A percentile compares a stretch with the other conserved stretches of the same genome.
Evolutionary conservation across 2,888 invertebrate genomes (phyloP).

Genomic region (Galerucella nymphaeae): DNA sequence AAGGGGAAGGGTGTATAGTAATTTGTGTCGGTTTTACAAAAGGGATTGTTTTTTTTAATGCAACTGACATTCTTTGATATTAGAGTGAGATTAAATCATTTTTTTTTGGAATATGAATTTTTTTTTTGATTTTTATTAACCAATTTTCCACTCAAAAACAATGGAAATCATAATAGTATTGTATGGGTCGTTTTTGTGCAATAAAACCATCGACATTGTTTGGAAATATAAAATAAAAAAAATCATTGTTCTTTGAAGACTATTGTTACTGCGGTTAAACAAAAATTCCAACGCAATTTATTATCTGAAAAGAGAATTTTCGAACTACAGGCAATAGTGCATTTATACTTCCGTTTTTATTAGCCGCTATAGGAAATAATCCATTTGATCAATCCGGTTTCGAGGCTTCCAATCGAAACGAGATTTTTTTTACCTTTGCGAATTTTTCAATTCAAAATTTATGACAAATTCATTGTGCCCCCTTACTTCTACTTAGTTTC

Average conservation of each 20-base stretch:
- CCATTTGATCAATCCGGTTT: slow-evolving; percentile 1
- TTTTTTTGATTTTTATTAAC: too few species aligned
- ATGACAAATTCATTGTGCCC: too few species aligned
- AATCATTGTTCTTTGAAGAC: slow-evolving; percentile 23
- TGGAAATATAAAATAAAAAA: slow-evolving; percentile 23
- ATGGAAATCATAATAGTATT: too few species aligned
- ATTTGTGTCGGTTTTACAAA: too few species aligned
- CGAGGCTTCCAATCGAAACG: not conserved
- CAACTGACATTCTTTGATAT: too few species aligned
- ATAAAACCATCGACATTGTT: slow-evolving; percentile 8
- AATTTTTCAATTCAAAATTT: too few species aligned
- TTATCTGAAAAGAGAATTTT: slow-evolving; percentile 27
- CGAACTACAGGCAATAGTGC: slow-evolving; percentile 4
- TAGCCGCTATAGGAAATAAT: not conserved
- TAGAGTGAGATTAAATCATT: too few species aligned
- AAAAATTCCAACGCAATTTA: slow-evolving; percentile 21
- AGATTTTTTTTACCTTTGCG: not conserved
- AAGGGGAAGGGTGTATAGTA: too few species aligned
- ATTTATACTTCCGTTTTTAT: slow-evolving; percentile 5
- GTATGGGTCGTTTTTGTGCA: not conserved
- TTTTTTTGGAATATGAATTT: too few species aligned
- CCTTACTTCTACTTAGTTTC: too few species aligned
- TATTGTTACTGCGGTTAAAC: slow-evolving; percentile 27
- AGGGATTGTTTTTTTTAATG: too few species aligned
- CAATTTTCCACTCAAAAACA: too few species aligned